Conservation (phyloP, 2,113 vertebrate species). For the Rousettus leschenaultii region DNA sequence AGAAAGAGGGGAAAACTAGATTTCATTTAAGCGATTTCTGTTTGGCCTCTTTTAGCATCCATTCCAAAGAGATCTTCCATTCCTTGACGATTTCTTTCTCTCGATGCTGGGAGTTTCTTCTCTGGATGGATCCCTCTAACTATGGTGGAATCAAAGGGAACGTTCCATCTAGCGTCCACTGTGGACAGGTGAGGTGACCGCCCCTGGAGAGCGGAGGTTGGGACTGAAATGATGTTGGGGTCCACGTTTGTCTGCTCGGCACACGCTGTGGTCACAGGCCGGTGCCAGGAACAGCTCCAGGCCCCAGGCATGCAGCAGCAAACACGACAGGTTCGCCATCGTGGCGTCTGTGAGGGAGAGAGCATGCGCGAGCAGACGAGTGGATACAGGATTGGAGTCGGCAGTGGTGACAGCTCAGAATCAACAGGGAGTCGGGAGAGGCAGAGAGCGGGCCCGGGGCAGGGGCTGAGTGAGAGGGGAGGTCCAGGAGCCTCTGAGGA, state of each 20-base stretch:
- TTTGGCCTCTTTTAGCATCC: constrained; percentile 85
- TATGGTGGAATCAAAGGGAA: constrained; percentile 95
- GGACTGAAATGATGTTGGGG: not conserved
- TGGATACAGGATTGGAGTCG: rapidly evolving
- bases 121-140: constrained; percentile 99
- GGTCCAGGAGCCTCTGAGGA: not conserved
- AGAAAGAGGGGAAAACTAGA: not conserved
- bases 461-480: not conserved
- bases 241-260: rapidly evolving
- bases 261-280: not conserved
- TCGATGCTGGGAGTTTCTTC: constrained; percentile 96
- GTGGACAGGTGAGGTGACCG: constrained; percentile 84
- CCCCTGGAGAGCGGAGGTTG: not conserved
- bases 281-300: not conserved
- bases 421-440: too few relatives aligned
- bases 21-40: not conserved
- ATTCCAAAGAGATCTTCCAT: constrained; percentile 96
- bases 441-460: too few relatives aligned
- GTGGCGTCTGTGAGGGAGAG: not conserved
- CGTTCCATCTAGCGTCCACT: constrained; percentile 84
- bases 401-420: not conserved
- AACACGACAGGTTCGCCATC: not conserved
- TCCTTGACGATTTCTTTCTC: constrained; percentile 97
- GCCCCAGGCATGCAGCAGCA: not conserved
- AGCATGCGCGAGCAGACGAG: rapidly evolving